A percentile compares a stretch with the other conserved stretches of the same genome.
These are phyloP conservation scores for Eonycteris spelaea DNA, from an alignment of 2,113 vertebrate genomes.

Conservation along the genomic window DNA sequence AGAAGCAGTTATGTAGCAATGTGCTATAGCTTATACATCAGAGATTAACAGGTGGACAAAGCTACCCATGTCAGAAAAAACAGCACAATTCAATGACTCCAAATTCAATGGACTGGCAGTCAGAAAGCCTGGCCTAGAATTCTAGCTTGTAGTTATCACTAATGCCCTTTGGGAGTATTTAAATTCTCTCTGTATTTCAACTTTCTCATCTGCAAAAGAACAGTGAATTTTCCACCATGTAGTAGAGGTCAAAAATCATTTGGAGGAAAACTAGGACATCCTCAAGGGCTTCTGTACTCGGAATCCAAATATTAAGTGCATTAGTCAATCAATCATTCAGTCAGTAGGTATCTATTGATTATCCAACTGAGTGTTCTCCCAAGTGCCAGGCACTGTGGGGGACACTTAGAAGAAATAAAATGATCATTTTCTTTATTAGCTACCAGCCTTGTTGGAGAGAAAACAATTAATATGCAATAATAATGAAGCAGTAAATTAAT, in stretches of 20 bases:
- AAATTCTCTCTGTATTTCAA: constrained; percentile 47
- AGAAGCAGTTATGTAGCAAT: neutral
- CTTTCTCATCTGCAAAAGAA: constrained; percentile 37
- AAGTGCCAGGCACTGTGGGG: neutral
- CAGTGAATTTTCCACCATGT: neutral
- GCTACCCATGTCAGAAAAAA: constrained; percentile 2
- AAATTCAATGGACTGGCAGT: neutral
- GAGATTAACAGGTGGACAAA: constrained; percentile 7
- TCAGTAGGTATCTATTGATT: constrained; percentile 66
- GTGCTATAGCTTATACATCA: neutral
- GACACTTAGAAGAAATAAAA: neutral
- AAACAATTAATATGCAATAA: constrained; percentile 4
- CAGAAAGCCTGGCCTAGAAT: constrained; percentile 6
- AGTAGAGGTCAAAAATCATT: constrained; percentile 44
- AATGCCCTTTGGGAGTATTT: neutral
- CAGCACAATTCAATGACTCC: neutral
- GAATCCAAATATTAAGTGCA: constrained; percentile 55
- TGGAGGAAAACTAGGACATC: constrained; percentile 40
- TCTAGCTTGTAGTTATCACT: constrained; percentile 12
- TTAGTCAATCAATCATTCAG: constrained; percentile 58
- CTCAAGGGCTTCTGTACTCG: constrained; percentile 45
- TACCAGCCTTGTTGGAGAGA: neutral
- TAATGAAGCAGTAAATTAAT: constrained; percentile 35
- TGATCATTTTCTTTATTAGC: constrained; percentile 43
- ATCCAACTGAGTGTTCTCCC: constrained; percentile 42